These are phyloP conservation scores for Ptychodera flava DNA, from an alignment of 35 echinoderm and acorn worm genomes.

Conservation along the genomic window DNA sequence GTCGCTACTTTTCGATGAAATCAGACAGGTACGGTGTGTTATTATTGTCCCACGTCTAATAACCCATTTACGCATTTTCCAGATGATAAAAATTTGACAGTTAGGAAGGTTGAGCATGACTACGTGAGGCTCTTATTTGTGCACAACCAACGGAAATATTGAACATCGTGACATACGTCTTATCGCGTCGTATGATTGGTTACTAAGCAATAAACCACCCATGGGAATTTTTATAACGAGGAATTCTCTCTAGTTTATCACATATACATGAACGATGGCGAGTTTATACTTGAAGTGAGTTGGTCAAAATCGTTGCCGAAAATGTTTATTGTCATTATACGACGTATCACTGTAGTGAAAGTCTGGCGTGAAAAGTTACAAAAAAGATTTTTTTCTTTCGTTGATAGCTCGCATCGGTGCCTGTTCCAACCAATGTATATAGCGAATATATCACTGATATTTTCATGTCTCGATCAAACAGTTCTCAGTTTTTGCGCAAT, in stretches of 20 bases:
- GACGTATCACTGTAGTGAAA: too few species aligned
- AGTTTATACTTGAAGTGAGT: too few species aligned
- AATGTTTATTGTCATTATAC: too few species aligned
- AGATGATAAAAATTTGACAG: not conserved
- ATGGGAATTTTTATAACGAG: too few species aligned
- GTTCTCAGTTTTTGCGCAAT: too few species aligned
- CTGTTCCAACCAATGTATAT: too few species aligned
- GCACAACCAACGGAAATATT: too few species aligned
- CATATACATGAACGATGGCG: too few species aligned
- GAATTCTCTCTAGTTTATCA: too few species aligned
- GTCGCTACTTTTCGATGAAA: conserved; percentile 43
- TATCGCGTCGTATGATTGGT: not conserved
- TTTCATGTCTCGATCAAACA: not conserved
- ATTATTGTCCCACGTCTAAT: not conserved
- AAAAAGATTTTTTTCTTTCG: not conserved
- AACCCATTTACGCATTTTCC: not conserved
- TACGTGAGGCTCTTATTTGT: not conserved
- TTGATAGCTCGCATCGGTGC: not conserved
- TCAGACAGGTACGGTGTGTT: conserved; percentile 50
- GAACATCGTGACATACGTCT: too few species aligned
- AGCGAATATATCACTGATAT: not conserved
- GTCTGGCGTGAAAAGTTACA: not conserved
- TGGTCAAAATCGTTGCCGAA: too few species aligned
- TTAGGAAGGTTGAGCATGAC: not conserved
- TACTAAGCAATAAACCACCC: not conserved